Base-by-base conservation (phyloP, 2,797 vertebrate genomes). In the Platalea minor region DNA sequence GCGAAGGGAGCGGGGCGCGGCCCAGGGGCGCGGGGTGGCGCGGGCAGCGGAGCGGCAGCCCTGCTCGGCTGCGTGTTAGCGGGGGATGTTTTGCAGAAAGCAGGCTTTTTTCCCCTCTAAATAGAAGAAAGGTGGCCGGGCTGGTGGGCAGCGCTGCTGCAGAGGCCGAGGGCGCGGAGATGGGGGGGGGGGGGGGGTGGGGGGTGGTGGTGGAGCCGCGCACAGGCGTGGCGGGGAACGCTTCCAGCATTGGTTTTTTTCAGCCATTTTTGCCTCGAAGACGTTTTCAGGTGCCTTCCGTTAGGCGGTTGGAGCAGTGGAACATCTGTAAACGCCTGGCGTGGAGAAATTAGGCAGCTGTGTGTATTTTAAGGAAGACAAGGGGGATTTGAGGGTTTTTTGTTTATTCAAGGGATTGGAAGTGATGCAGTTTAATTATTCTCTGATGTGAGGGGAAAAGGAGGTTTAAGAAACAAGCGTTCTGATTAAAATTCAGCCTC, bases 171-270 rank as follows among this genome's bases (percentile, higher is more conserved):
- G 68, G 6, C n/a, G 74, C 35, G 43, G 33, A 2, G 59, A 13
- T 5, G 64, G 46, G 33, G 45, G n/a, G n/a, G n/a, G n/a, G n/a
- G n/a, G n/a, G n/a, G n/a, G n/a, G n/a, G n/a, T n/a, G n/a, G 64
- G 46, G 33, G 45, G 35, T 35, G 20, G 17, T 1, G 35, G 14
- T 0, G 73, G 64, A 46, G 84, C 69, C 35, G 63, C 25, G 31
- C 74, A 17, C 28, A 3, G 68, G 68, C 68, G 33, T 0, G 5
- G 29, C 39, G 24, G 59, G 23, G 37, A 35, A 2, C 2, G 1
- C 28, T 12, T 7, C 39, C 48, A 17, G 33, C 20, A 0, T 0
- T 3, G 35, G 41, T 3, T 2, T 3, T 3, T 45, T 82, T 35
- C 87, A 65, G 93, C 94, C 80, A 83, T 95, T 91, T 89, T 89